A percentile compares a stretch with the other conserved stretches of the same genome.
Evolutionary conservation across 2,888 invertebrate genomes (phyloP).

Genomic region (Dryococelus australis): DNA sequence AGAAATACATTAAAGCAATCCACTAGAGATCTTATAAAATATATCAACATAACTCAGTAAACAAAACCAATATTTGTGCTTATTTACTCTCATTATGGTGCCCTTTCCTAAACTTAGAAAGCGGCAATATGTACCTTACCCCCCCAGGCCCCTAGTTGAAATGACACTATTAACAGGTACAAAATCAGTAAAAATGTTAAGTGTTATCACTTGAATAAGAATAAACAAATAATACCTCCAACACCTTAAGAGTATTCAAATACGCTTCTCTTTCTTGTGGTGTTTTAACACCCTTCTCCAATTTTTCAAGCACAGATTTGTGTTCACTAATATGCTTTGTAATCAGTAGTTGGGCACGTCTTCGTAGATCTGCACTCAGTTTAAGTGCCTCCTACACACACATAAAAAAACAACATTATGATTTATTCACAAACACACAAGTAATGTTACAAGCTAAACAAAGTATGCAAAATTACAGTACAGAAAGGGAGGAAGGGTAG

Average conservation of each 20-base stretch:
- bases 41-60: too few relatives aligned
- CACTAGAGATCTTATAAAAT: too few relatives aligned
- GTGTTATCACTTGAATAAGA: background rate
- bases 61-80: too few relatives aligned
- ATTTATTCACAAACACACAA: conserved; percentile 4
- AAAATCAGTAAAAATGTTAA: too few relatives aligned
- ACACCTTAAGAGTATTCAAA: conserved; percentile 80
- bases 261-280: conserved; percentile 79
- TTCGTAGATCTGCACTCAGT: conserved; percentile 80
- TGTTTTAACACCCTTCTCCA: conserved; percentile 76
- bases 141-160: too few relatives aligned
- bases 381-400: conserved; percentile 68
- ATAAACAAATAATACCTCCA: conserved; percentile 54
- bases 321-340: conserved; percentile 90
- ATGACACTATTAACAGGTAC: too few relatives aligned
- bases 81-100: too few relatives aligned
- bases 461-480: background rate
- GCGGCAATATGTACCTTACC: too few relatives aligned
- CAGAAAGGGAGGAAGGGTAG: too few relatives aligned
- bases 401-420: background rate
- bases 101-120: too few relatives aligned
- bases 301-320: conserved; percentile 79
- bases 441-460: background rate
- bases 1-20: too few relatives aligned
- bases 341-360: conserved; percentile 85